Evolutionary conservation across 2,888 invertebrate genomes (phyloP).

Genomic region (Melangyna quadrimaculata): DNA sequence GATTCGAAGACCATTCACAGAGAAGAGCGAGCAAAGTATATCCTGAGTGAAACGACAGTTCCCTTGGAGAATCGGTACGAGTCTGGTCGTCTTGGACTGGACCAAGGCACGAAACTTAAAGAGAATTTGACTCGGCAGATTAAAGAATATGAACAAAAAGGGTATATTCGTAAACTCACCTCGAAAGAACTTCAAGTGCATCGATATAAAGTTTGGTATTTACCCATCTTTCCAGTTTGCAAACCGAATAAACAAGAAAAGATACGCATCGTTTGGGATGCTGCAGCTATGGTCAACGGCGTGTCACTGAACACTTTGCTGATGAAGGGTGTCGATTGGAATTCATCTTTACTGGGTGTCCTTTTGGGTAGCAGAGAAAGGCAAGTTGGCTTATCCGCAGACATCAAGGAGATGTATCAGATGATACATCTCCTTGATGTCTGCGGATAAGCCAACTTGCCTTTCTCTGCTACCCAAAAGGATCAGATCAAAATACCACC

Average conservation of each 20-base stretch:
- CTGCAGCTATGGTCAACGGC: neutral
- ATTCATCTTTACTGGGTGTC: neutral
- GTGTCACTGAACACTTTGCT: constrained; percentile 6
- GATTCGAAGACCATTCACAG: too few relatives aligned
- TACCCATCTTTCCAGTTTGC: neutral
- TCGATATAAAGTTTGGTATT: neutral
- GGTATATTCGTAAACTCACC: neutral
- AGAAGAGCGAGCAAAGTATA: too few relatives aligned
- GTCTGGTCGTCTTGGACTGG: neutral
- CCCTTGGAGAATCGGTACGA: too few relatives aligned
- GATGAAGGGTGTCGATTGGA: neutral
- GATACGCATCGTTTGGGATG: neutral
- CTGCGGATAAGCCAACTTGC: too few relatives aligned
- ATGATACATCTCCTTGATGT: too few relatives aligned
- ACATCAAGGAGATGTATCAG: too few relatives aligned
- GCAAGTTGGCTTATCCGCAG: too few relatives aligned
- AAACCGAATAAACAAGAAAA: neutral
- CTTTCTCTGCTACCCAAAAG: too few relatives aligned
- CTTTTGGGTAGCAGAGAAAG: neutral
- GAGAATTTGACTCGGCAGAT: neutral
- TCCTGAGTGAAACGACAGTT: too few relatives aligned
- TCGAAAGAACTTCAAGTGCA: neutral
- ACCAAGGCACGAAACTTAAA: neutral
- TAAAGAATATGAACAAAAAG: neutral
- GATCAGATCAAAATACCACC: too few relatives aligned